Base-by-base conservation (phyloP, 1,140 invertebrate species). In the Halotydeus destructor region DNA sequence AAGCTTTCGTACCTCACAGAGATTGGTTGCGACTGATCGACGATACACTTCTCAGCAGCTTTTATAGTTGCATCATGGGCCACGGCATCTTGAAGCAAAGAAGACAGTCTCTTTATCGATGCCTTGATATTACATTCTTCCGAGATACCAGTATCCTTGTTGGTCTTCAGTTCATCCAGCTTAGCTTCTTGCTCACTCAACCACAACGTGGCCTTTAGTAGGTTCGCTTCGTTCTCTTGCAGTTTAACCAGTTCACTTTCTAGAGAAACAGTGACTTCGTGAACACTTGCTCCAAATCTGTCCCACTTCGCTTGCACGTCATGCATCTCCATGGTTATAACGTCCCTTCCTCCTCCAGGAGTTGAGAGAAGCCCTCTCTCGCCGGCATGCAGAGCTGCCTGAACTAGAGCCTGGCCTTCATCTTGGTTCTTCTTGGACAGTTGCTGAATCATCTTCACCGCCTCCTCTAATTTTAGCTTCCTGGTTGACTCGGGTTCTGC, bases 301-400 rank as follows among this genome's bases (percentile, higher is more conserved):
- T 93, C 88, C 81, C 86, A 93, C 50, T 88, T 83, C 38, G 71
- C 76, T 62, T 93, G 86, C 28, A 93, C 64, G 52, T 85, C 78
- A 60, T 85, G 86, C 44, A 93, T 65, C 60, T 86, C 75, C 24
- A 68, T 69, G 49, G 80, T 81, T 39, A 94, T 85, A 44, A 70
- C 71, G 56, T 93, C 85, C 41, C 78, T 69, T 0, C 86, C 85
- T 55, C 86, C 80, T 5, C 80, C 83, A 43, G 79, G 70, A 1
- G 82, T 86, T 49, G 80, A 84, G 34, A 81, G 62, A 14, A 81
- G 59, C 2, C 83, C 79, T 61, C 91, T 93, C 58, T 96, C 86
- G 14, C 85, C 85, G 57, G 76, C 82, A 50, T 83, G 89, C 0
- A 91, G 74, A 11, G 85, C 82, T 0, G 76, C 67, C 53, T 93